These are phyloP conservation scores for Ceyx erithaca DNA, from an alignment of 2,797 vertebrate species.

Conservation along the genomic window DNA sequence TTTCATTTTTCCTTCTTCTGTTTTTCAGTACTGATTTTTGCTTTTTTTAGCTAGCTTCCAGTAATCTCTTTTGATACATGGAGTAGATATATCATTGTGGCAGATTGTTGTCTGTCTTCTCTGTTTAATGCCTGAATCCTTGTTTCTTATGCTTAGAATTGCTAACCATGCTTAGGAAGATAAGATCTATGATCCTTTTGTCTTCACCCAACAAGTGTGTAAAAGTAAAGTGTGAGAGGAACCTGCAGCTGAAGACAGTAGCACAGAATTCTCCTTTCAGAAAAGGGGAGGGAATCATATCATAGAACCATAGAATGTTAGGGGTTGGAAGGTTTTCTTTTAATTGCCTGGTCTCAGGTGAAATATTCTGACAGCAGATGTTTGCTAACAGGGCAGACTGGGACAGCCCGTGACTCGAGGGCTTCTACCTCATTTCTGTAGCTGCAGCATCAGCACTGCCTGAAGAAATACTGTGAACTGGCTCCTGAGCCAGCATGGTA, in stretches of 20 bases:
- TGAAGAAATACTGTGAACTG: not conserved
- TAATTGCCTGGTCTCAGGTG: not conserved
- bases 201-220: not conserved
- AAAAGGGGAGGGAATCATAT: not conserved
- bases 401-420: not conserved
- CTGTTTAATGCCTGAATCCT: not conserved
- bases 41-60: not conserved
- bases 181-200: accelerated
- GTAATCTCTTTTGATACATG: not conserved
- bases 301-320: no score
- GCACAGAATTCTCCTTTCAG: not conserved
- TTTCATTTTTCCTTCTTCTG: not conserved
- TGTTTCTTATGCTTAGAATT: not conserved
- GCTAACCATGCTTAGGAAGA: not conserved
- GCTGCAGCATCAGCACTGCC: not conserved
- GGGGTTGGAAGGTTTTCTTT: not conserved
- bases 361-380: not conserved
- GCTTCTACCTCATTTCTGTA: not conserved
- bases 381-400: not conserved
- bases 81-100: not conserved
- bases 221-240: not conserved
- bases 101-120: not conserved
- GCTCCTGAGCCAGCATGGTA: not conserved
- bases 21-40: not conserved
- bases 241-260: not conserved